Evolutionary conservation across 2,113 vertebrate species (phyloP), one percentile per base, ranked within the genome.

Genomic region (Copsychus sechellarum): DNA sequence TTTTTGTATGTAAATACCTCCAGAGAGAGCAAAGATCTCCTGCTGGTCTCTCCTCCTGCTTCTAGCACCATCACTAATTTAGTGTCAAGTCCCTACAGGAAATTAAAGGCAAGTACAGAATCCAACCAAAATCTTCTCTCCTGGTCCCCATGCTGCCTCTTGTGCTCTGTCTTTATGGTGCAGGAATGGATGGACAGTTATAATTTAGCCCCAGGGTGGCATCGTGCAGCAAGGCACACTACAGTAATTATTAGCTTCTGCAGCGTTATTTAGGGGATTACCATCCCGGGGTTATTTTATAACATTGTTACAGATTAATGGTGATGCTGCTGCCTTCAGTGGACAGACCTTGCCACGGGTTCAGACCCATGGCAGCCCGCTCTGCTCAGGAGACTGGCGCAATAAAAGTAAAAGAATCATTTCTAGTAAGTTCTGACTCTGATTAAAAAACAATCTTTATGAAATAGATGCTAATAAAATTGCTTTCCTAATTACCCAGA

Each of bases 401-500:
- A 97, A 98, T 97, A 97, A 98, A 97, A 96, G 94, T 72, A 86
- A 96, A 96, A 96, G 91, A 97, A 97, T 98, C 95, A 98, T 98
- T 98, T 98, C 98, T 98, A 98, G 98, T 98, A 98, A 98, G 97
- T 98, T 98, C 98, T 98, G 98, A 98, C 97, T 98, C 98, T 98
- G 98, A 98, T 98, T 98, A 98, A 98, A 98, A 98, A 98, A 98
- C 98, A 98, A 98, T 98, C 97, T 98, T 97, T 98, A 98, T 98
- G 98, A 98, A 98, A 98, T 98, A 98, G 98, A 98, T 98, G 98
- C 98, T 98, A 98, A 98, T 98, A 98, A 98, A 98, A 98, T 98
- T 98, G 98, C 97, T 97, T 98, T 98, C 98, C 98, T 98, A 98
- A 98, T 98, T 98, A 98, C 97, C 97, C 97, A 96, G 98, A 98